A percentile compares a stretch with the other conserved stretches of the same genome.
Evolutionary conservation across 2,888 invertebrate genomes (phyloP).

Genomic region (Andricus quercusramuli): DNA sequence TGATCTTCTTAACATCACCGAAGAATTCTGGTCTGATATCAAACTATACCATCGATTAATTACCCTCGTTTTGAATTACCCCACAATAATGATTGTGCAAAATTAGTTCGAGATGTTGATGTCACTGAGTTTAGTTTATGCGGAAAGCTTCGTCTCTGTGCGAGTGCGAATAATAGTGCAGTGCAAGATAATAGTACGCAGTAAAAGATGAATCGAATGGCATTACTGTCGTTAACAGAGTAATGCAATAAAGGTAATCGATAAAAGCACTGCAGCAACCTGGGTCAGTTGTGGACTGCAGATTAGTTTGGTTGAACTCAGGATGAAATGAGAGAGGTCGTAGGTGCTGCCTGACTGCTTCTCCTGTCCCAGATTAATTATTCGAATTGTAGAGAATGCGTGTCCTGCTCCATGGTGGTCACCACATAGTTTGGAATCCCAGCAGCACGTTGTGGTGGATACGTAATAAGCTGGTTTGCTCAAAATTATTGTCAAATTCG

Average conservation of each 20-base stretch:
- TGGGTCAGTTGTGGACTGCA: slow-evolving; percentile 53
- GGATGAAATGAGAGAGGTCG: slow-evolving; percentile 34
- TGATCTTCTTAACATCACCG: no score
- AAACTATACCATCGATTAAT: no score
- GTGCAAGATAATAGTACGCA: not conserved
- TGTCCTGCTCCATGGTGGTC: slow-evolving; percentile 40
- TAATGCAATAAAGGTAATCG: slow-evolving; percentile 65
- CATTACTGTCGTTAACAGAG: not conserved
- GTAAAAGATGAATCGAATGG: not conserved
- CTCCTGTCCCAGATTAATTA: slow-evolving; percentile 51
- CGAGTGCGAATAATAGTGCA: not conserved
- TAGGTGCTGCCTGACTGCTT: slow-evolving; percentile 37
- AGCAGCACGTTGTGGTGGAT: not conserved
- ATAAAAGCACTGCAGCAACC: slow-evolving; percentile 60
- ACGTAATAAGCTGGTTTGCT: slow-evolving; percentile 1
- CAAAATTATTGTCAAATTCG: not conserved
- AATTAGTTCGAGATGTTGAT: not conserved
- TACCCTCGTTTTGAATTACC: not conserved
- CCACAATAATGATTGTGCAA: not conserved
- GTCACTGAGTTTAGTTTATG: not conserved
- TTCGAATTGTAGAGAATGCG: slow-evolving; percentile 51
- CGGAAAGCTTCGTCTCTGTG: not conserved
- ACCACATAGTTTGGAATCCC: slow-evolving; percentile 24
- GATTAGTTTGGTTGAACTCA: slow-evolving; percentile 58
- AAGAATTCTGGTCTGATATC: no score